phyloP scores from a whole-genome alignment of 2,797 vertebrate genomes.

The Sebastes dallii region DNA sequence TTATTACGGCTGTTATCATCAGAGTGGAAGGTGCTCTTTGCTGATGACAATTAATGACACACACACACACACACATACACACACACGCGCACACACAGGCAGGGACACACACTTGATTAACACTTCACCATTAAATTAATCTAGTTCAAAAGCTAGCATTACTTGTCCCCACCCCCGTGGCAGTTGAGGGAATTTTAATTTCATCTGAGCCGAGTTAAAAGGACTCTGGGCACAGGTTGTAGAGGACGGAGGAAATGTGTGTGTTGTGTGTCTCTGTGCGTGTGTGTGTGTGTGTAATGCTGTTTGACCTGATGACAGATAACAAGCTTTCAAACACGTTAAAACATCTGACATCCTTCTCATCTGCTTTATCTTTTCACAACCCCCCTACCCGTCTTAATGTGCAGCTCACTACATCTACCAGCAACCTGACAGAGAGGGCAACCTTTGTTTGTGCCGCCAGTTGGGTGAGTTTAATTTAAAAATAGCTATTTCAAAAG shows the following conservation, averaged over 20 bases:
- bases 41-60: slow-evolving; percentile 76
- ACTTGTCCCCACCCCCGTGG: slow-evolving; percentile 65
- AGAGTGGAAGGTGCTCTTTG: slow-evolving; percentile 75
- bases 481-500: slow-evolving; percentile 8
- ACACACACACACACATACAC: not conserved
- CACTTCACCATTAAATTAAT: slow-evolving; percentile 77
- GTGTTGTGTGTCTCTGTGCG: slow-evolving; percentile 13
- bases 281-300: slow-evolving; percentile 25
- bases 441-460: slow-evolving; percentile 37
- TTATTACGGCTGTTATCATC: slow-evolving; percentile 79
- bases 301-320: slow-evolving; percentile 80
- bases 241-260: slow-evolving; percentile 41
- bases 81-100: slow-evolving; percentile 2
- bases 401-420: slow-evolving; percentile 31
- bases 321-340: slow-evolving; percentile 68
- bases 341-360: slow-evolving; percentile 71
- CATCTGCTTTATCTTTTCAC: slow-evolving; percentile 63
- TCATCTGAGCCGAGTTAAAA: slow-evolving; percentile 76
- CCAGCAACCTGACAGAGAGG: slow-evolving; percentile 31
- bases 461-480: slow-evolving; percentile 25
- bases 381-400: slow-evolving; percentile 17
- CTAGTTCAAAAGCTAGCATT: slow-evolving; percentile 74
- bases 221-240: slow-evolving; percentile 64
- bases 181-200: slow-evolving; percentile 77
- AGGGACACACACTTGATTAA: slow-evolving; percentile 72